A percentile compares a stretch with the other conserved stretches of the same genome.
Evolutionary conservation across 37 sponge, comb jelly and placozoan species (phyloP).

Genomic region (Beroe ovata): DNA sequence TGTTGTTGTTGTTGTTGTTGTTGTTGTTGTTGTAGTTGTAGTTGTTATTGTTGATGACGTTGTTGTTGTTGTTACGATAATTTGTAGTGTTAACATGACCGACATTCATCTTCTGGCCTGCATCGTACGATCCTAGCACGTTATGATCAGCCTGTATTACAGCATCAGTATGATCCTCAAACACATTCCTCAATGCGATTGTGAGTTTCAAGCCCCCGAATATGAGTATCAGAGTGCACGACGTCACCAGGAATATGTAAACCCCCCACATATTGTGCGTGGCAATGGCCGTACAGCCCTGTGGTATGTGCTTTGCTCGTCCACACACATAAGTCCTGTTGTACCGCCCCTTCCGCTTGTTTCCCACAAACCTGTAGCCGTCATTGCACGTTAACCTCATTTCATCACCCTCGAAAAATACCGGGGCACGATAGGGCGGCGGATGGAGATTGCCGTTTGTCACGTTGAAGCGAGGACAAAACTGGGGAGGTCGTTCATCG

Average conservation of each 20-base stretch:
- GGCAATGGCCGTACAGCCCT: neutral
- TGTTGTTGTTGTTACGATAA: too few species aligned
- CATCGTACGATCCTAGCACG: too few species aligned
- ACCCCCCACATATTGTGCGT: neutral
- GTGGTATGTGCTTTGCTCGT: neutral
- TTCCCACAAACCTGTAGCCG: neutral
- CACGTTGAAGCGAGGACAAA: neutral
- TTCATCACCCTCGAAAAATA: neutral
- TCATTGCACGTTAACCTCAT: neutral
- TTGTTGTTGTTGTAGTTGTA: too few species aligned
- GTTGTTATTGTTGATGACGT: too few species aligned
- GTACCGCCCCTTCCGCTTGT: neutral
- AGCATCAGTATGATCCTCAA: too few species aligned
- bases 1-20: too few species aligned
- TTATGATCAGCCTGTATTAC: too few species aligned
- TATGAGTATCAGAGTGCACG: neutral
- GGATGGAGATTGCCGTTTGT: neutral
- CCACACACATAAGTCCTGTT: neutral
- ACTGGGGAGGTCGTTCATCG: neutral
- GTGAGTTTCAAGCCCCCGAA: neutral
- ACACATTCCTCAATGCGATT: neutral
- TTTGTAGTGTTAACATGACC: too few species aligned
- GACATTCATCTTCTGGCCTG: too few species aligned
- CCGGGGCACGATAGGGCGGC: neutral
- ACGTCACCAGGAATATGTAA: neutral